phyloP scores from a whole-genome alignment of 2,797 vertebrate genomes.

The Sphenodon punctatus region DNA sequence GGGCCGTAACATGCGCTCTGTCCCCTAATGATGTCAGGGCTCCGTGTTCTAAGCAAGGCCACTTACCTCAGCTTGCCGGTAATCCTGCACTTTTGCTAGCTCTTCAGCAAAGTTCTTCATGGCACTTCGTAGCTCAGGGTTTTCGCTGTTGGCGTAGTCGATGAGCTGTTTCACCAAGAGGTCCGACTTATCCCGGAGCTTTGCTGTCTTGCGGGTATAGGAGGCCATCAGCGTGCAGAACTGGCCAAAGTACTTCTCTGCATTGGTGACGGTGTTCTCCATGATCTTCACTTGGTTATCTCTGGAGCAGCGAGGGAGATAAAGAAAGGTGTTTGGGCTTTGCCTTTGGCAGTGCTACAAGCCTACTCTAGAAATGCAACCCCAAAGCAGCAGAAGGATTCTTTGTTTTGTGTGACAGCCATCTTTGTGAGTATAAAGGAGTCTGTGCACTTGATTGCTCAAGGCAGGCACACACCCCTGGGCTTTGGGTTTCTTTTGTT shows the following conservation, averaged over 20 bases:
- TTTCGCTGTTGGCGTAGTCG: conserved; percentile 68
- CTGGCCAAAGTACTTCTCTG: conserved; percentile 77
- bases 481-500: accelerated
- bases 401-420: background rate
- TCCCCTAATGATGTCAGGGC: background rate
- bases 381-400: background rate
- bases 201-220: conserved; percentile 76
- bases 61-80: conserved; percentile 83
- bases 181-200: conserved; percentile 76
- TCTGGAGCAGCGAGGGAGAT: conserved; percentile 37
- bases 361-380: background rate
- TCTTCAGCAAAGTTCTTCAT: conserved; percentile 79
- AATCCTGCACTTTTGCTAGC: conserved; percentile 83
- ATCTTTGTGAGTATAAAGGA: accelerated
- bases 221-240: conserved; percentile 76
- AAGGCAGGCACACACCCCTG: background rate
- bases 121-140: conserved; percentile 60
- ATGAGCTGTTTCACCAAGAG: conserved; percentile 74
- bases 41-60: background rate
- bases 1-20: no score
- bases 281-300: conserved; percentile 73
- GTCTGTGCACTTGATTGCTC: background rate
- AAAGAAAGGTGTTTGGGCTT: accelerated
- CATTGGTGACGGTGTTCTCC: conserved; percentile 64
- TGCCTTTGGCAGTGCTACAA: accelerated